Base-by-base conservation (phyloP, 2,113 vertebrate species). In the Malurus elegans region DNA sequence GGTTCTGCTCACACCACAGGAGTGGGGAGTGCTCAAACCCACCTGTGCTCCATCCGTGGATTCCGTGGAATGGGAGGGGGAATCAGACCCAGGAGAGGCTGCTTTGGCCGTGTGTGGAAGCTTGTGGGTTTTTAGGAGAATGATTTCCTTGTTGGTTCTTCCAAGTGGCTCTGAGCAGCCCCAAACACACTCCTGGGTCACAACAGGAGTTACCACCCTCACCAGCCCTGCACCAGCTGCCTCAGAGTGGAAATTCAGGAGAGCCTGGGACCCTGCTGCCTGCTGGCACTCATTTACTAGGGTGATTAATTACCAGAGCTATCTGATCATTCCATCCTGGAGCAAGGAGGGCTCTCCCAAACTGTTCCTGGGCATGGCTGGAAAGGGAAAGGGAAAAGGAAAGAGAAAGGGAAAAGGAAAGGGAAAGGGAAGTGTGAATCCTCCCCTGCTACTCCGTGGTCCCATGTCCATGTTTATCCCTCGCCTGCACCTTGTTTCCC, bases 401-500 rank as follows among this genome's bases (percentile, higher is more conserved):
- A 8, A 8, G 44, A 29, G 9, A 18, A 32, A 32, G 53, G 53
- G 51, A 53, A 53, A 28, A 29, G 29, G 32, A 32, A 31, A 31
- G 53, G 53, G 17, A 12, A 23, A 14, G 12, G 29, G 5, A 19
- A 28, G 5, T 2, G 0, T 20, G 21, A n/a, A 21, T 32, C 65
- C 25, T 40, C 47, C 42, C 29, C 54, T 45, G 5, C 32, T 58
- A 26, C 40, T 76, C 12, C 21, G 14, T 2, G 4, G 8, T 56
- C 47, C 54, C 56, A 8, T 18, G 44, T 34, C 53, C 65, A 9
- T 5, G 13, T 64, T 38, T 66, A 44, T 15, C 53, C 54, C 45
- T 29, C 6, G 0, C 3, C 23, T 32, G 3, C 15, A 13, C 11
- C 42, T 64, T 8, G 1, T 54, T 78, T 65, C 6, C 0, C 15